Evolutionary conservation across 2,888 invertebrate genomes (phyloP).

Genomic region (Lissonota sp.): DNA sequence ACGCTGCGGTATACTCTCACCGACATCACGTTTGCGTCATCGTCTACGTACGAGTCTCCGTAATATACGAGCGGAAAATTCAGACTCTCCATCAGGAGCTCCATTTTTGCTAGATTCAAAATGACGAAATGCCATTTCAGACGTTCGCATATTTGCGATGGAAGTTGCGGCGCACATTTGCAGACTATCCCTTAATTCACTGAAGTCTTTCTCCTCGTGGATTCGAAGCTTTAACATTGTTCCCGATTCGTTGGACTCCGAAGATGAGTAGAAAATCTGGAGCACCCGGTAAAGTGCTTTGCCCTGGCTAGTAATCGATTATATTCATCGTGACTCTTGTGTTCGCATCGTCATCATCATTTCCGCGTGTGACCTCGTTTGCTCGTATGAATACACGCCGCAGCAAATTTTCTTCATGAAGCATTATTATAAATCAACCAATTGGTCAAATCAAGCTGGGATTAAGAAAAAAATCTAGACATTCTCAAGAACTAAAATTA

Average conservation of each 20-base stretch:
- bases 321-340: constrained; percentile 56
- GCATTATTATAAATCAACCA: constrained; percentile 1
- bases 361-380: constrained; percentile 52
- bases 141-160: background rate
- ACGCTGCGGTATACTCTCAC: constrained; percentile 25
- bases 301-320: constrained; percentile 44
- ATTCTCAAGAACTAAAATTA: constrained; percentile 9
- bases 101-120: background rate
- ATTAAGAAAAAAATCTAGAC: constrained; percentile 25
- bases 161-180: background rate
- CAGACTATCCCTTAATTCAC: background rate
- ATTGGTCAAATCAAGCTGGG: constrained; percentile 19
- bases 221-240: constrained; percentile 15
- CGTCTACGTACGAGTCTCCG: background rate
- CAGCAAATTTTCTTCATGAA: constrained; percentile 47
- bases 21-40: constrained; percentile 46
- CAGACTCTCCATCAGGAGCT: constrained; percentile 6
- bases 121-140: background rate
- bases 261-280: constrained; percentile 38
- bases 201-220: background rate
- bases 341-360: constrained; percentile 55
- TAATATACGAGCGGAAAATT: background rate
- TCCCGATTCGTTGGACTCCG: constrained; percentile 24
- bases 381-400: constrained; percentile 7
- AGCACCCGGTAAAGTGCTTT: constrained; percentile 53